Evolutionary conservation across 2,888 invertebrate species (phyloP), one percentile per base, ranked within the genome.

Genomic region (Craniophora ligustri): DNA sequence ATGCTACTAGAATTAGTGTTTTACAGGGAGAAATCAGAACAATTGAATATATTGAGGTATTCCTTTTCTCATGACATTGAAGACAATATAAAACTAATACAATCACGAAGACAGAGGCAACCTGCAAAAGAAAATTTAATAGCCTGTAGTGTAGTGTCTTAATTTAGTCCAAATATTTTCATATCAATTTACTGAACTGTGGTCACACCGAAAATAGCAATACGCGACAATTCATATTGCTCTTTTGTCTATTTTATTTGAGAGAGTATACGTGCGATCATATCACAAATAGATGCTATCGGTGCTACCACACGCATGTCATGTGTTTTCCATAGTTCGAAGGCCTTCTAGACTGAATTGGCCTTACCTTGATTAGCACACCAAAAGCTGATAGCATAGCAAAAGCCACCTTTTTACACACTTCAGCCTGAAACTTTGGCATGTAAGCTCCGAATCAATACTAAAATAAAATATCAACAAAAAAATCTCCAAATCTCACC

Each of bases 401-500:
- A 23, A 26, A n/a, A n/a, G n/a, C 26, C 26, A 26, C n/a, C n/a
- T 3, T 26, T 3, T 26, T n/a, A 2, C 3, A n/a, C 4, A 5
- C 3, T n/a, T n/a, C n/a, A n/a, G n/a, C 26, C 4, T 26, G n/a
- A 2, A 23, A 23, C 23, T 23, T n/a, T 8, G 23, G 3, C 23
- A 2, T 23, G n/a, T 4, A n/a, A 26, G 5, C n/a, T n/a, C n/a
- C 26, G 1, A 4, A 5, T 1, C 10, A 26, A 26, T n/a, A 13
- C 14, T 18, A 16, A 11, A 49, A 32, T 1, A 30, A 30, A 23
- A 45, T 23, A 26, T 26, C n/a, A 42, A 34, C 5, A 28, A 0
- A 0, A 31, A 5, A 21, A 13, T 46, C 5, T 41, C 28, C 8
- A 42, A 50, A 34, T 59, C 91, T 84, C 80, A 93, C 94, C 99